Conservation (phyloP, 2,797 vertebrate species). For the Sebastes jordani region DNA sequence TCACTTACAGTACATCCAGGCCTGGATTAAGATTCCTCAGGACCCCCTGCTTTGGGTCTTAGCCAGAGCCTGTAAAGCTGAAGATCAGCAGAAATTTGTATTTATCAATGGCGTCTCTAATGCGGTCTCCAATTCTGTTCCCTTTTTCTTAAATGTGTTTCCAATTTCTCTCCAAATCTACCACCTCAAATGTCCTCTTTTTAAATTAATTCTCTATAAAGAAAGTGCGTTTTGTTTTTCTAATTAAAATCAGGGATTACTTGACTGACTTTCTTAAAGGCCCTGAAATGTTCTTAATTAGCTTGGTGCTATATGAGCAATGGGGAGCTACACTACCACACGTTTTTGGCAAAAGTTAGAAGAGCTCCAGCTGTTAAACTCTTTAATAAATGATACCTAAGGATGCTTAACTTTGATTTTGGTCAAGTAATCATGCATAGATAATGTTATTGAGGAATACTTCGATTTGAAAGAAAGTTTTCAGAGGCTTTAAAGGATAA, state of each 20-base stretch:
- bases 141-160: not conserved
- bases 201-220: not conserved
- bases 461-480: not conserved
- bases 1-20: conserved; percentile 3
- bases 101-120: not conserved
- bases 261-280: not conserved
- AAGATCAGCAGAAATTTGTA: conserved; percentile 21
- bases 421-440: not conserved
- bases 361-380: not conserved
- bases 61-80: conserved; percentile 7
- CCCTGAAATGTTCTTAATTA: not conserved
- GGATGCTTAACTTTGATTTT: not conserved
- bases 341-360: not conserved
- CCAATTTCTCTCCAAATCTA: not conserved
- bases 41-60: conserved; percentile 6
- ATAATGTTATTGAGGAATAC: not conserved
- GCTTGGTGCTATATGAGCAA: not conserved
- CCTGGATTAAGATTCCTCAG: conserved; percentile 12
- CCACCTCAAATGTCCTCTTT: not conserved
- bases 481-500: not conserved
- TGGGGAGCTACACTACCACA: not conserved
- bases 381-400: not conserved
- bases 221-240: not conserved
- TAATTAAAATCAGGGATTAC: not conserved
- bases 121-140: not conserved